Conservation (phyloP, 1,140 invertebrate species). For the Sminthurinus signatus region DNA sequence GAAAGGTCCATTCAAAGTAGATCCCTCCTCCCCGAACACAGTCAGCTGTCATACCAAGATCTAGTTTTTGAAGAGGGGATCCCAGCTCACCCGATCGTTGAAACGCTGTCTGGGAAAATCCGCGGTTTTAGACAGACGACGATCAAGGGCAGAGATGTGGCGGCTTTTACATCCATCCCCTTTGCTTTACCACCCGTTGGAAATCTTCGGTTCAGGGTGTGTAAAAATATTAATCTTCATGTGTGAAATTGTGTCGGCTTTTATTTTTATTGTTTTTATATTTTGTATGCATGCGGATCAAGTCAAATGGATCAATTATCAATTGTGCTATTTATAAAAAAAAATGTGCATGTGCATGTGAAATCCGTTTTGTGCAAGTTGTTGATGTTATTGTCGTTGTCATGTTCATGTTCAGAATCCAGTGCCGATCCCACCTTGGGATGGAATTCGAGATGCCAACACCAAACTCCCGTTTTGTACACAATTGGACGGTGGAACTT, state of each 20-base stretch:
- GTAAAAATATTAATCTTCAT: too few species aligned
- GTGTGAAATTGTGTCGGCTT: too few species aligned
- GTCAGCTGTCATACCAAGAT: not conserved
- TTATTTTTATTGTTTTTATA: too few species aligned
- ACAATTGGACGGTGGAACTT: slow-evolving; percentile 23
- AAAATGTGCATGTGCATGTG: too few species aligned
- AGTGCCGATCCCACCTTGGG: slow-evolving; percentile 13
- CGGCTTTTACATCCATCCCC: slow-evolving; percentile 1
- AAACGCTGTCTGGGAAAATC: slow-evolving; percentile 4
- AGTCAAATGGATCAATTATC: too few species aligned
- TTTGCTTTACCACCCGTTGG: too few species aligned
- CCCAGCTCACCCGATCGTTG: not conserved
- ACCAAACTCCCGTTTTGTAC: slow-evolving; percentile 14
- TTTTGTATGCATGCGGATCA: too few species aligned
- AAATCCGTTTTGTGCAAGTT: too few species aligned
- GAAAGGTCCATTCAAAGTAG: slow-evolving; percentile 4
- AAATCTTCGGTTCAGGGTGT: too few species aligned
- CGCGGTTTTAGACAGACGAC: slow-evolving; percentile 9
- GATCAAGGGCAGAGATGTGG: slow-evolving; percentile 1
- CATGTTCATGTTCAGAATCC: not conserved
- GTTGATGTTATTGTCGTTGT: too few species aligned
- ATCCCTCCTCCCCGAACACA: not conserved
- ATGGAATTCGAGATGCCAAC: slow-evolving; percentile 12
- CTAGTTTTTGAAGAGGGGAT: not conserved
- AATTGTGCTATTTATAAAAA: too few species aligned